Evolutionary conservation across 2,797 vertebrate species (phyloP), one percentile per base, ranked within the genome.

Genomic region (Gymnothorax reevesii): DNA sequence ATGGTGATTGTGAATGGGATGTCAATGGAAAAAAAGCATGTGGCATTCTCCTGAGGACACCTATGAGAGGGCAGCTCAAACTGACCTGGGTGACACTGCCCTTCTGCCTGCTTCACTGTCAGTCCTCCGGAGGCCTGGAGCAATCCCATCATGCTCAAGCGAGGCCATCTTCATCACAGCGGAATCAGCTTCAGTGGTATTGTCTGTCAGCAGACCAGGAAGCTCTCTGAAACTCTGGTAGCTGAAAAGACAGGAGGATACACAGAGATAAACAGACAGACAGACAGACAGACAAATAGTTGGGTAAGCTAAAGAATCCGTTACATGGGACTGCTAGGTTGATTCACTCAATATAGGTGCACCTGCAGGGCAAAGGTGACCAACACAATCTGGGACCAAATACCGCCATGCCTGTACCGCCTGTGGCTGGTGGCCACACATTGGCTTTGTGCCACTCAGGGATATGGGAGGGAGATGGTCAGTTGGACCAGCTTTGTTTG

Each of bases 161-260:
- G 83, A 4, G 17, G 89, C 25, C 0, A 90, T 86, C 0, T 6
- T 79, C 87, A 92, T 91, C 62, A 89, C 82, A 0, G 25, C 57
- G 2, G 22, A 86, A 2, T 7, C 77, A 2, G 12, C 52, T n/a
- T 80, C 6, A 0, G 77, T 80, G 9, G 77, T 84, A 0, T 22
- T 87, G 7, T 93, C 88, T 57, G 87, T 91, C 79, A 94, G 57
- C 0, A 86, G 89, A 85, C 90, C 93, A 0, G 96, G 96, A 84
- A 95, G 91, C 27, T 96, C 94, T 88, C 94, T 96, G 84, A 94
- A 90, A 84, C 92, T 96, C 88, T 94, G 88, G 90, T 95, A 95
- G 86, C 97, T 97, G 89, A 60, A 88, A 54, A 88, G 33, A 42
- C 2, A 42, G 33, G 33, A 42, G 33, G 33, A 42, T 75, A 73